Base-by-base conservation (phyloP, 2,888 invertebrate genomes). In the Anarsia innoxiella region DNA sequence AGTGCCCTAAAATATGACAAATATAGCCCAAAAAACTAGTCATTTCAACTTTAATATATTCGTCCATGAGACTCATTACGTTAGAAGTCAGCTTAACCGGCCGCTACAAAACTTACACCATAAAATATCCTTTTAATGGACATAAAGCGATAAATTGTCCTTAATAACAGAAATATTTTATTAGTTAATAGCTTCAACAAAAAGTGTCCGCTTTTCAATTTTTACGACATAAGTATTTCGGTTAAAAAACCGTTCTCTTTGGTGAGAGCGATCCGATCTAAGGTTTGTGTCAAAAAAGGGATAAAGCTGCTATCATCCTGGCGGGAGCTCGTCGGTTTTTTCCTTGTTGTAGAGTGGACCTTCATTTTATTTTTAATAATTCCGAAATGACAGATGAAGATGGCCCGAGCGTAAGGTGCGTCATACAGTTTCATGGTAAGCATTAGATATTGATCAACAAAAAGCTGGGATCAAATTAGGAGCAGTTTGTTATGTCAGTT, bases 131-230 rank as follows among this genome's bases (percentile, higher is more conserved):
- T 67, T 72, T 72, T 77, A 79, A 77, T 76, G 61, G 73, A 70
- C 66, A 62, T 42, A 55, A 53, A 43, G 52, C 69, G 51, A 83
- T 84, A 82, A 80, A 82, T 79, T 77, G 64, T 63, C 60, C 61
- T 52, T 78, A 83, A 83, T 82, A 78, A 71, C 62, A 66, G 71
- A 75, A 76, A 79, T 78, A 83, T 77, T 77, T 78, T 71, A 70
- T 61, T 61, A 62, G 59, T 64, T 66, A 69, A 66, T 64, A 58
- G 60, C 52, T 53, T 40, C 48, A 50, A 73, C 58, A 77, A 79
- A 82, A 80, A 76, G 64, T 63, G 72, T 66, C 67, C 64, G 53
- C 65, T 69, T 72, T 74, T 69, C 63, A 69, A 75, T 70, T 73
- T 76, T 77, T 76, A 83, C 65, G 70, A 69, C 66, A 62, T 64